Evolutionary conservation across 1,140 invertebrate genomes (phyloP), one percentile per base, ranked within the genome.

Genomic region (Caenorhabditis inopinata): DNA sequence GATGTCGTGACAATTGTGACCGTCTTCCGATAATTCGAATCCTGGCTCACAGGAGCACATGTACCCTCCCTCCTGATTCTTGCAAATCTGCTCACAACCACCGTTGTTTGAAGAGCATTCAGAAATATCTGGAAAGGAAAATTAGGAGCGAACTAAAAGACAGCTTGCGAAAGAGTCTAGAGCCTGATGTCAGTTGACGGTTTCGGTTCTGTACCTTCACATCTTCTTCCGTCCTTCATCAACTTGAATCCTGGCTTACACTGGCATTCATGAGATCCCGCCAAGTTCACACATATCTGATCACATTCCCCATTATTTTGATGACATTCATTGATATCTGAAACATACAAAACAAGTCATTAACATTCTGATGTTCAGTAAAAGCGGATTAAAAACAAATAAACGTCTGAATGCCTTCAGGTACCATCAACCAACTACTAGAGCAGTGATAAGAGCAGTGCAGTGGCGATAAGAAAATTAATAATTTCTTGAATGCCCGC

Each of bases 21-120:
- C 86, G 82, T 91, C 90, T 18, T 83, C 51, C 18, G 83, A 84
- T 1, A 91, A 76, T 38, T 85, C 78, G 83, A 86, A 90, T 6
- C 91, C 91, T 11, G 83, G 76, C n/a, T 86, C 86, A 83, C 90
- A 91, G 49, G 84, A 85, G 78, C 90, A 90, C 14, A 86, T 83
- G 79, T 84, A 90, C 9, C 89, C 90, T 14, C 90, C 90, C 32
- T 88, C 85, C 6, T 86, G 88, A 62, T 89, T 91, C 2, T 90
- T 84, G 84, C 92, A 93, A 5, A 91, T 91, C 79, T 92, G 91
- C 82, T 90, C 91, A 62, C 90, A 91, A 25, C 86, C 89, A 0
- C 87, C 88, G 79, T 90, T 90, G 83, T 91, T 92, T 2, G 18
- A 91, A 85, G 85, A 89, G 91, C 91, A 91, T 83, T 92, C 91